Evolutionary conservation across 37 sponge, comb jelly and placozoan species (phyloP).

Genomic region (Spongilla lacustris): DNA sequence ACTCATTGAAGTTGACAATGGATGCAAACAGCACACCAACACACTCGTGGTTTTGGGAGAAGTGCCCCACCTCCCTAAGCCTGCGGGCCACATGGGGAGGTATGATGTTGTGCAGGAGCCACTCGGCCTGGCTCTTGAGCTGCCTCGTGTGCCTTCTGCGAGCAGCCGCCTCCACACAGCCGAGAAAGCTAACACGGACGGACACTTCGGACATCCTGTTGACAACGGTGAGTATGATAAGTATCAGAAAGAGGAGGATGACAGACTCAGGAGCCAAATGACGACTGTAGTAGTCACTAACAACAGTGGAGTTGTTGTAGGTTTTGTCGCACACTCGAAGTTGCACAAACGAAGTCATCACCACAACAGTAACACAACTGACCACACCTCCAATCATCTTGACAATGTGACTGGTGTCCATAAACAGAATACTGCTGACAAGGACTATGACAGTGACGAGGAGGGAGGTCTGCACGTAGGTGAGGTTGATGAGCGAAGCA

Average conservation of each 20-base stretch:
- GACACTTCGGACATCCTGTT: conserved; percentile 83
- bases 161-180: conserved; percentile 65
- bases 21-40: conserved; percentile 94
- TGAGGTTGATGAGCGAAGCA: conserved; percentile 9
- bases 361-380: conserved; percentile 14
- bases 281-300: conserved; percentile 46
- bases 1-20: conserved; percentile 85
- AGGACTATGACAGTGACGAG: conserved; percentile 63
- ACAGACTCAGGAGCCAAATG: conserved; percentile 59
- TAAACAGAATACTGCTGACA: conserved; percentile 61
- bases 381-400: conserved; percentile 56
- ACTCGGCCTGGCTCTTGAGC: conserved; percentile 65
- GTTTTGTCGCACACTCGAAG: conserved; percentile 13
- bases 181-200: conserved; percentile 69
- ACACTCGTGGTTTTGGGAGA: conserved; percentile 85
- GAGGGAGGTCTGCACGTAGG: conserved; percentile 64
- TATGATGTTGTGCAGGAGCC: conserved; percentile 77
- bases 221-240: conserved; percentile 59
- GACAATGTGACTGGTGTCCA: conserved; percentile 73
- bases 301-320: not conserved
- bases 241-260: conserved; percentile 60
- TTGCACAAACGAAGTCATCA: conserved; percentile 32
- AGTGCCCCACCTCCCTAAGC: conserved; percentile 57
- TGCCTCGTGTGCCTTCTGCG: conserved; percentile 31
- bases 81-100: conserved; percentile 73